These are phyloP conservation scores for Clamator glandarius DNA, from an alignment of 2,797 vertebrate species.

Conservation along the genomic window DNA sequence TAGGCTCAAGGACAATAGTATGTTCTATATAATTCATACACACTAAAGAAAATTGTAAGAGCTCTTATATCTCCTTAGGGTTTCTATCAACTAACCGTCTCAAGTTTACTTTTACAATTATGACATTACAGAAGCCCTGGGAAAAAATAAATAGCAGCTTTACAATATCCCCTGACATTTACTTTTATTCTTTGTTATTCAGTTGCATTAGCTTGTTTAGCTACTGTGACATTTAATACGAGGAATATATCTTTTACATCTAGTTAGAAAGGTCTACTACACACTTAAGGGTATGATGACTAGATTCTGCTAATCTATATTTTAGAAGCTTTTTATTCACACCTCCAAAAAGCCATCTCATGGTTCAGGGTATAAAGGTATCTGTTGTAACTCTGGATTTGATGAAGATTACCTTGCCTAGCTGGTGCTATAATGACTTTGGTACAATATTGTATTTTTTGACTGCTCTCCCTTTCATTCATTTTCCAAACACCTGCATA, in stretches of 20 bases:
- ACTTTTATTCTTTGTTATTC: slow-evolving; percentile 69
- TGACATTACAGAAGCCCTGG: slow-evolving; percentile 21
- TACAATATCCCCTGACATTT: slow-evolving; percentile 56
- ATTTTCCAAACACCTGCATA: slow-evolving; percentile 51
- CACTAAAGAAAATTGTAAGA: background rate
- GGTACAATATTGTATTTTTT: slow-evolving; percentile 16
- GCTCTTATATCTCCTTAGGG: background rate
- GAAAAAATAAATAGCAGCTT: slow-evolving; percentile 53
- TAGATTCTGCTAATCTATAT: slow-evolving; percentile 35
- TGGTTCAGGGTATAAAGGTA: slow-evolving; percentile 38
- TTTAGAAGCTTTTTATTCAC: slow-evolving; percentile 59
- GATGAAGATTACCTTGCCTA: slow-evolving; percentile 28
- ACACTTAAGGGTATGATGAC: slow-evolving; percentile 59
- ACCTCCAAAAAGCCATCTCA: slow-evolving; percentile 38
- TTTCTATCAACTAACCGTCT: slow-evolving; percentile 33
- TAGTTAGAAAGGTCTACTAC: slow-evolving; percentile 57
- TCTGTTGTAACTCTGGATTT: slow-evolving; percentile 22
- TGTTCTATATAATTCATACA: background rate
- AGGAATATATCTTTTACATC: slow-evolving; percentile 44
- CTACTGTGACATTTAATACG: slow-evolving; percentile 67
- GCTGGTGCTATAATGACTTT: slow-evolving; percentile 29
- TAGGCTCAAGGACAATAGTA: background rate
- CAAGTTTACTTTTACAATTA: slow-evolving; percentile 65
- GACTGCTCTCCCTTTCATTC: slow-evolving; percentile 19
- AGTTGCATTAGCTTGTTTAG: slow-evolving; percentile 66